These are phyloP conservation scores for Muraenolepis orangiensis DNA, from an alignment of 2,797 vertebrate species.

Conservation along the genomic window DNA sequence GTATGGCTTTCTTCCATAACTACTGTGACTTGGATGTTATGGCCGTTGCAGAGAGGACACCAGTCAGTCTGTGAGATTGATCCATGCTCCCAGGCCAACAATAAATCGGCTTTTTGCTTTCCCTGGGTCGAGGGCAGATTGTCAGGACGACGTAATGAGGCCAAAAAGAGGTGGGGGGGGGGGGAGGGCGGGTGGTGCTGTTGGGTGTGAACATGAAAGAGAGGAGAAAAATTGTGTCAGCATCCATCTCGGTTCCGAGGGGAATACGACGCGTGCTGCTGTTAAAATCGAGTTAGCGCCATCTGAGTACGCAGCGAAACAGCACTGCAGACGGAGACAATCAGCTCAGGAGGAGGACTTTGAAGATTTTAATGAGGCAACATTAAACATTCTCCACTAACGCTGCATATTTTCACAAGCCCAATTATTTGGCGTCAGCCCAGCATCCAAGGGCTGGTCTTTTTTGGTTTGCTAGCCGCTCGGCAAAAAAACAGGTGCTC, in stretches of 20 bases:
- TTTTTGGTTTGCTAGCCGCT: no score
- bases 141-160: constrained; percentile 18
- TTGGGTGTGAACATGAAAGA: constrained; percentile 20
- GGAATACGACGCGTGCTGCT: constrained; percentile 43
- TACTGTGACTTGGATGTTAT: constrained; percentile 23
- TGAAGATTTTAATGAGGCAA: constrained; percentile 30
- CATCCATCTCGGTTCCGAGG: constrained; percentile 37
- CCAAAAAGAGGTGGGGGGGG: constrained; percentile 8
- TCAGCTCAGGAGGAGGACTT: constrained; percentile 14
- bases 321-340: constrained; percentile 24
- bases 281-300: constrained; percentile 18
- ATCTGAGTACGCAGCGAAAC: constrained; percentile 41
- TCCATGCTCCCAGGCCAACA: constrained; percentile 45
- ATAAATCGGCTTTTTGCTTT: constrained; percentile 55
- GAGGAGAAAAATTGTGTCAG: constrained; percentile 42
- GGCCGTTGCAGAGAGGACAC: constrained; percentile 34
- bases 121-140: constrained; percentile 27
- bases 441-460: background rate
- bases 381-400: constrained; percentile 12
- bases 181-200: background rate
- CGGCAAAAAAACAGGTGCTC: no score
- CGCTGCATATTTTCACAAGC: constrained; percentile 13
- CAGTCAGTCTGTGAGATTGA: constrained; percentile 43
- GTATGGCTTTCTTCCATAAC: constrained; percentile 18
- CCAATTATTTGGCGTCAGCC: background rate